Evolutionary conservation across 30 jellyfish, hydroid and myxozoan species (phyloP), one percentile per base, ranked within the genome.

Genomic region (Chironex yamaguchii): DNA sequence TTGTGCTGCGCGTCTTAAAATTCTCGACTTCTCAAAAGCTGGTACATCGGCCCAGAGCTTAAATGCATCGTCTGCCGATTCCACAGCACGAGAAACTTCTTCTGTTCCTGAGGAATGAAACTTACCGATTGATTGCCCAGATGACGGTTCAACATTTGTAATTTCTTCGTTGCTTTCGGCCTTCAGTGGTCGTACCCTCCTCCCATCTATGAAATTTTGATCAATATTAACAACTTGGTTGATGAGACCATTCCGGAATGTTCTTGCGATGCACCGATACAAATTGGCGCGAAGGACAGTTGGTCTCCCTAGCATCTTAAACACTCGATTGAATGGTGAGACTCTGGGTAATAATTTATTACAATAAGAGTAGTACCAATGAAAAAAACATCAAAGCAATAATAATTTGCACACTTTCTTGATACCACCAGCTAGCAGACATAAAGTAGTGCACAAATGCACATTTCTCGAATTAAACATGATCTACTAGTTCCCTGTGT

Each of bases 11-110:
- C 74, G 89, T 49, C 64, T 84, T 87, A 94, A 66, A 12, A 88
- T 68, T 51, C 67, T 48, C 1, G 95, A 63, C n/a, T 89, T 85
- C 25, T 86, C 91, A 28, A 85, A 88, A 49, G 81, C 96, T 0
- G 96, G 22, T 28, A 67, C 65, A 20, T 75, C 81, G 29, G 79
- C 71, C 99, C 99, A 94, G 3, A 48, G 1, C 31, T 82, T 88
- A 51, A 82, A 94, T 1, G 96, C 99, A 9, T 76, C 87, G 58
- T 83, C 83, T 0, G 99, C 96, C 58, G 36, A 66, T 29, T 88
- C 92, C 26, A 94, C 91, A 3, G 99, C 97, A 63, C 93, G 82
- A 42, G 66, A 52, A 0, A 94, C 96, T 63, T 94, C 99, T 1
- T 78, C 93, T 4, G 66, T 64, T 2, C 91, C 93, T 1, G 99